phyloP scores from a whole-genome alignment of 2,797 vertebrate genomes.

The Rhynchonycteris naso region DNA sequence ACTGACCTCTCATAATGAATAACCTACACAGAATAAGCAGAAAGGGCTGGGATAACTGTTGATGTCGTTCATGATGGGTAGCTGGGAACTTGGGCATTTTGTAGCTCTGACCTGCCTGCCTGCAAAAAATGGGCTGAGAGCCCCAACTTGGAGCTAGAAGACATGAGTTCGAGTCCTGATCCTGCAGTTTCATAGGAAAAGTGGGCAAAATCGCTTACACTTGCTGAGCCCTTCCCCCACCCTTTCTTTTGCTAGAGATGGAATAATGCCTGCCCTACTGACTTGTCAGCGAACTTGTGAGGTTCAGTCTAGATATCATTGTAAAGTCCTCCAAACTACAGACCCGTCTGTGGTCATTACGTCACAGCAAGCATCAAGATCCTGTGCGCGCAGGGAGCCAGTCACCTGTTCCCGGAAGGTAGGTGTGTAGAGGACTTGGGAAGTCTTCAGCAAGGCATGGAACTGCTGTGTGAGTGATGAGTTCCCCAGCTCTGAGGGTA shows the following conservation, averaged over 20 bases:
- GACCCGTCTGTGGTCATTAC: no score
- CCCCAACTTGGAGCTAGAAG: not conserved
- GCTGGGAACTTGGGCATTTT: not conserved
- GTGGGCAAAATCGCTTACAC: not conserved
- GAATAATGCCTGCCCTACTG: not conserved
- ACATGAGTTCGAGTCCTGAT: not conserved
- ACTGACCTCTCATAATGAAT: not conserved
- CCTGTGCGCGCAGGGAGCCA: not conserved
- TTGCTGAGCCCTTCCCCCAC: not conserved
- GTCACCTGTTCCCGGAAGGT: not conserved
- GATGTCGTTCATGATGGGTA: not conserved
- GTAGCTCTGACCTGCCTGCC: not conserved
- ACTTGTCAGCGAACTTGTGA: not conserved
- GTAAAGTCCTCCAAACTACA: not conserved
- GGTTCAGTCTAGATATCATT: not conserved
- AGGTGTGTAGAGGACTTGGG: not conserved
- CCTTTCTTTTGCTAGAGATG: not conserved
- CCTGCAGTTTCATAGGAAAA: not conserved
- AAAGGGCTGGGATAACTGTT: not conserved
- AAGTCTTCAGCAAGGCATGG: no score
- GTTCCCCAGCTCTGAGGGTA: not conserved
- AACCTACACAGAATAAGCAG: not conserved
- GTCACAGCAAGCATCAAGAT: not conserved
- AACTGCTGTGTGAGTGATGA: not conserved
- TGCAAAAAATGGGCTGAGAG: not conserved